These are phyloP conservation scores for Unio pictorum DNA, from an alignment of 2,888 invertebrate genomes.

Conservation along the genomic window DNA sequence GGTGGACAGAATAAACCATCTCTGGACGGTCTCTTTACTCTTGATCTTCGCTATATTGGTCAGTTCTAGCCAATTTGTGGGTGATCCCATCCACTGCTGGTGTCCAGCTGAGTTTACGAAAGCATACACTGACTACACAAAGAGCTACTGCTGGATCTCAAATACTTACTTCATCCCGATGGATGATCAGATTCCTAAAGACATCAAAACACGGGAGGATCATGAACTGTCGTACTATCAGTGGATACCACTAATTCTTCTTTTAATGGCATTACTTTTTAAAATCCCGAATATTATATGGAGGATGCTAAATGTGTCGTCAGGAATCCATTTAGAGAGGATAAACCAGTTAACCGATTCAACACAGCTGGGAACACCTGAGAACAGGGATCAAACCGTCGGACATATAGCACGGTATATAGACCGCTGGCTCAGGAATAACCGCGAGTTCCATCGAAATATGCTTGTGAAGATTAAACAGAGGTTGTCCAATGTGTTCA, in stretches of 20 bases:
- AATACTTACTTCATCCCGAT: constrained; percentile 73
- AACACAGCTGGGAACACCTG: constrained; percentile 37
- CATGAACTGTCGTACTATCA: constrained; percentile 66
- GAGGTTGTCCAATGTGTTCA: constrained; percentile 38
- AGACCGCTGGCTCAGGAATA: constrained; percentile 48
- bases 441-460: constrained; percentile 44
- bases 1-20: constrained; percentile 62
- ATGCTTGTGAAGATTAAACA: constrained; percentile 33
- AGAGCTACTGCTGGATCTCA: constrained; percentile 74
- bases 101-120: constrained; percentile 65
- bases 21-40: constrained; percentile 59
- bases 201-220: constrained; percentile 37
- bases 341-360: constrained; percentile 36
- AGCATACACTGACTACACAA: constrained; percentile 73
- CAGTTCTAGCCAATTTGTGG: constrained; percentile 60
- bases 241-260: constrained; percentile 71
- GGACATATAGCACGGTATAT: constrained; percentile 44
- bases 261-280: constrained; percentile 48
- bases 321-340: constrained; percentile 46
- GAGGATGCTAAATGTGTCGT: constrained; percentile 43
- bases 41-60: constrained; percentile 59
- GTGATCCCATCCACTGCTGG: constrained; percentile 65
- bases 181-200: constrained; percentile 38
- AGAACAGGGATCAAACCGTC: constrained; percentile 39
- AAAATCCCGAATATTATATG: constrained; percentile 50